phyloP scores from a whole-genome alignment of 2,113 vertebrate species.

The Hymenochirus boettgeri region DNA sequence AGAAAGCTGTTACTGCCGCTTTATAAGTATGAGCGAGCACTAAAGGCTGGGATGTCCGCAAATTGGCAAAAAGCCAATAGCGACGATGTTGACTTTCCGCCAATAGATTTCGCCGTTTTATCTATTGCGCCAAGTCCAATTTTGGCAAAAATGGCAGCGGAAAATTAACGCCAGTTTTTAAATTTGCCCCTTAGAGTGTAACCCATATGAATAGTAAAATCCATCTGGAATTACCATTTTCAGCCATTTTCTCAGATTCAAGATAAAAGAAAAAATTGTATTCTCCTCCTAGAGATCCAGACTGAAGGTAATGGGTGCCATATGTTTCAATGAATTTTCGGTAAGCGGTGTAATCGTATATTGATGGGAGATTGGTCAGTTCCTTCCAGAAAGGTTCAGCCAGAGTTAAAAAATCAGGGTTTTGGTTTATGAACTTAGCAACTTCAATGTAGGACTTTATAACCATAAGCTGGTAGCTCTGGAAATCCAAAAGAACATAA shows the following conservation, averaged over 20 bases:
- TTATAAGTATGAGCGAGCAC: too few species aligned
- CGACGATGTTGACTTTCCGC: too few species aligned
- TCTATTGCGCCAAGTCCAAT: too few species aligned
- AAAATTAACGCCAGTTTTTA: too few species aligned
- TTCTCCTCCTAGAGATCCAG: slow-evolving; percentile 84
- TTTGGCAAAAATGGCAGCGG: too few species aligned
- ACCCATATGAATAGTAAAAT: too few species aligned
- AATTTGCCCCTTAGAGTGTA: too few species aligned
- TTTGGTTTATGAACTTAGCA: slow-evolving; percentile 88
- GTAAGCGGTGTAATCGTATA: slow-evolving; percentile 76
- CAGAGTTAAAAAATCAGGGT: slow-evolving; percentile 74
- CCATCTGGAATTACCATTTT: slow-evolving; percentile 59
- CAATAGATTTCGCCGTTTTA: too few species aligned
- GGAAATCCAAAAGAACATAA: slow-evolving; percentile 34
- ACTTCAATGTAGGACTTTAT: slow-evolving; percentile 84
- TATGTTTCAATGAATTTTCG: slow-evolving; percentile 71
- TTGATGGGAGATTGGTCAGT: slow-evolving; percentile 69
- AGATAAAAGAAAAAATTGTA: slow-evolving; percentile 77
- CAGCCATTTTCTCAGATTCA: slow-evolving; percentile 57
- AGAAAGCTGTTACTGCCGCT: too few species aligned
- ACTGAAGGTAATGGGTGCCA: slow-evolving; percentile 85
- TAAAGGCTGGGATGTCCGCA: too few species aligned
- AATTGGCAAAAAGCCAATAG: too few species aligned
- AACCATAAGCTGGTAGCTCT: slow-evolving; percentile 77
- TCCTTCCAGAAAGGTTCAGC: slow-evolving; percentile 85